Conservation (phyloP, 2,797 vertebrate genomes). For the Sebastes oblongus region DNA sequence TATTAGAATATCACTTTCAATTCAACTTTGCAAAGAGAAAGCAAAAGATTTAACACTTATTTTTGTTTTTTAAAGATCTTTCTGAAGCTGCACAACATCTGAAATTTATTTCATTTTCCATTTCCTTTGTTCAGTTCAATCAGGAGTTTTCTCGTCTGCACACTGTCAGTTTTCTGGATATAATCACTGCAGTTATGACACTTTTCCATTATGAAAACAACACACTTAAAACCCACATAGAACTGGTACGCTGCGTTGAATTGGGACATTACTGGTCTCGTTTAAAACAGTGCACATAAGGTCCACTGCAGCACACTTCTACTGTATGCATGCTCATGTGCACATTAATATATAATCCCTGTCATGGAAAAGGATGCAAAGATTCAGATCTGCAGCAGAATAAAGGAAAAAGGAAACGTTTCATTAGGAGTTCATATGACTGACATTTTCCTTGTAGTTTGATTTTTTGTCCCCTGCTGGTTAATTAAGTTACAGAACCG, state of each 20-base stretch:
- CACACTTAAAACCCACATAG: not conserved
- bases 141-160: too few species aligned
- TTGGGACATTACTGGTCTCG: not conserved
- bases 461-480: not conserved
- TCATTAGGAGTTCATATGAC: not conserved
- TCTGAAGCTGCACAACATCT: not conserved
- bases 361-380: not conserved
- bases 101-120: not conserved
- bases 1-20: not conserved
- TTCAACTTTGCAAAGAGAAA: not conserved
- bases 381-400: not conserved
- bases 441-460: not conserved
- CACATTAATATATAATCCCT: not conserved
- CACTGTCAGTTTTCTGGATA: too few species aligned
- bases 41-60: not conserved
- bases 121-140: too few species aligned
- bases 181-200: not conserved
- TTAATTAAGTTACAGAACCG: conserved; percentile 14
- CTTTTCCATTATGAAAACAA: not conserved
- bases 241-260: not conserved
- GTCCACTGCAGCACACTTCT: not conserved
- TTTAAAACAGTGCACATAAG: not conserved
- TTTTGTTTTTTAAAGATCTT: not conserved
- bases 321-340: not conserved
- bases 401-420: not conserved